phyloP scores from a whole-genome alignment of 2,888 invertebrate genomes.

The Xestia sexstrigata region DNA sequence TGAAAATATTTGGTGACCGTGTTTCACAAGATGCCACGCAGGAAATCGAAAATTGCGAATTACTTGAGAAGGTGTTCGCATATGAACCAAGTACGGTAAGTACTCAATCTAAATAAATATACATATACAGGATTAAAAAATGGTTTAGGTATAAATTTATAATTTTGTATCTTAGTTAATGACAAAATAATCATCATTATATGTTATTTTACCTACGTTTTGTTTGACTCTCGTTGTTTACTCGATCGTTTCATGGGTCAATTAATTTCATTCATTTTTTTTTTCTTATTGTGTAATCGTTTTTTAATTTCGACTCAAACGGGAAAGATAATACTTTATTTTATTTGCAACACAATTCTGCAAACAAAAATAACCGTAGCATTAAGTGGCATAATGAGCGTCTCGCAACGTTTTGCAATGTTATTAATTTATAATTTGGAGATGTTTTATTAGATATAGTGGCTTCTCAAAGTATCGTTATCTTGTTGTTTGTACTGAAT shows the following conservation, averaged over 20 bases:
- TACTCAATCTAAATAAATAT: too few species aligned
- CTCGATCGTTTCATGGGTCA: slow-evolving; percentile 6
- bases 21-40: too few species aligned
- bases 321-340: background rate
- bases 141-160: too few species aligned
- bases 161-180: too few species aligned
- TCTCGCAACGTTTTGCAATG: background rate
- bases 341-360: background rate
- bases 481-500: slow-evolving; percentile 52
- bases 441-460: slow-evolving; percentile 30
- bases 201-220: background rate
- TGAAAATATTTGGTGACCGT: too few species aligned
- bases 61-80: too few species aligned
- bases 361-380: background rate
- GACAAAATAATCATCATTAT: too few species aligned
- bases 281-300: background rate
- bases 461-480: slow-evolving; percentile 22
- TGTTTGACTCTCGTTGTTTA: background rate
- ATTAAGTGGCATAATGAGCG: slow-evolving; percentile 10
- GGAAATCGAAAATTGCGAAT: too few species aligned
- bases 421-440: slow-evolving; percentile 24
- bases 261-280: background rate
- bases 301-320: slow-evolving; percentile 8
- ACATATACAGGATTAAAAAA: too few species aligned
- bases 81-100: too few species aligned